Evolutionary conservation across 1,140 invertebrate species (phyloP), one percentile per base, ranked within the genome.

Genomic region (Leptinotarsa texana): DNA sequence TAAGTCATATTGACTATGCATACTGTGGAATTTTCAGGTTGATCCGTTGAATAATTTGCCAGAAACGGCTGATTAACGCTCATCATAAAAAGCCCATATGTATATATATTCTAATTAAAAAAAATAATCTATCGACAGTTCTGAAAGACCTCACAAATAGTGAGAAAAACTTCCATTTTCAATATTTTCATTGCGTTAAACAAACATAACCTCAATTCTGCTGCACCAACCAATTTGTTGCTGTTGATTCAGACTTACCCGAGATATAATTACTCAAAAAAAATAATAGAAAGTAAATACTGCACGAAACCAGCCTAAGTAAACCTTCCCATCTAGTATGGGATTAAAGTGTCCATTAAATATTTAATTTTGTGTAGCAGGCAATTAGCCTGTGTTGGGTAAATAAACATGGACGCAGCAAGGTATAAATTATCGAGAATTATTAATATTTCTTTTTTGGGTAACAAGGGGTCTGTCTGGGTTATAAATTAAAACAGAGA

Each of bases 391-490:
- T 57, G 42, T 57, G 71, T 48, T 80, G 78, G 79, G 79, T 80
- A 80, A 80, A 80, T 80, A 80, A 79, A 79, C 74, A 74, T 66
- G 72, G 69, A 69, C 49, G 61, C 75, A 49, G 72, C 72, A 76
- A 73, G 76, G 75, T 78, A 76, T 79, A 79, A 79, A 78, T 79
- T 79, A 79, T 72, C 63, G 61, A 51, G 74, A 79, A 80, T 79
- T 79, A 80, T 79, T 77, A 75, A 80, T 80, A 80, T 80, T 80
- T 78, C 76, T 76, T 77, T 78, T 75, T 76, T 62, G 72, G 76
- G 76, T 79, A 80, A 77, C 73, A 78, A 63, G 63, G 71, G 69
- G 61, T 63, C 70, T 73, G 22, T 69, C 48, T 33, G 33, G 72
- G 75, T 75, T 77, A 71, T 79, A 80, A 79, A 79, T 79, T 78